Evolutionary conservation across 2,888 invertebrate species (phyloP), one percentile per base, ranked within the genome.

Genomic region (Tetranychus piercei): DNA sequence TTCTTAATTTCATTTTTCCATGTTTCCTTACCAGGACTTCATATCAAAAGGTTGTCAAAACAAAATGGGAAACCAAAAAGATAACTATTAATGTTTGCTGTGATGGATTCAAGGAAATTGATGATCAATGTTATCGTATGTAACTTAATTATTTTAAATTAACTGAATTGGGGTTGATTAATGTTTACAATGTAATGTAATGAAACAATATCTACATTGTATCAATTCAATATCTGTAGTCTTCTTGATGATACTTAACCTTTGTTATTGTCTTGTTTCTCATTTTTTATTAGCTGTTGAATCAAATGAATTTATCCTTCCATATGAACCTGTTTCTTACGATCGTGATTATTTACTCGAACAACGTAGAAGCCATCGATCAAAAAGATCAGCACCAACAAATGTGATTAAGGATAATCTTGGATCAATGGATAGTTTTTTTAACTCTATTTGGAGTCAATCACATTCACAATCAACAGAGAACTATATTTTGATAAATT

Each of bases 281-380:
- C n/a, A 74, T 75, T 66, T 82, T 82, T 84, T 88, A 88, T 84
- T 90, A 82, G 55, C 55, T 55, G 55, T 15, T 55, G 55, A 55
- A 55, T 55, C 55, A 55, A 88, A 88, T 81, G 89, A 89, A 78
- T 89, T 88, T 84, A 89, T 91, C 82, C 86, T 87, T 77, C 88
- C 90, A 83, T 91, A 88, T 87, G 90, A 91, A 83, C 87, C 89
- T 77, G 88, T 90, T 79, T 85, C 85, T 81, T 91, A 90, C 84
- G 88, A 89, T 84, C 87, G 86, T 69, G 80, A 80, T 73, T 80
- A 81, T 43, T 80, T 85, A 77, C 80, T 81, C 75, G 79, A 80
- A 55, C 84, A 85, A 79, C 86, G 86, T 79, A 9, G 55, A 55
- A 15, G 9, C 55, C 81, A 81, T 81, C 73, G 82, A 83, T 20